Conservation (phyloP, 2,888 invertebrate genomes). For the Rhingia campestris region DNA sequence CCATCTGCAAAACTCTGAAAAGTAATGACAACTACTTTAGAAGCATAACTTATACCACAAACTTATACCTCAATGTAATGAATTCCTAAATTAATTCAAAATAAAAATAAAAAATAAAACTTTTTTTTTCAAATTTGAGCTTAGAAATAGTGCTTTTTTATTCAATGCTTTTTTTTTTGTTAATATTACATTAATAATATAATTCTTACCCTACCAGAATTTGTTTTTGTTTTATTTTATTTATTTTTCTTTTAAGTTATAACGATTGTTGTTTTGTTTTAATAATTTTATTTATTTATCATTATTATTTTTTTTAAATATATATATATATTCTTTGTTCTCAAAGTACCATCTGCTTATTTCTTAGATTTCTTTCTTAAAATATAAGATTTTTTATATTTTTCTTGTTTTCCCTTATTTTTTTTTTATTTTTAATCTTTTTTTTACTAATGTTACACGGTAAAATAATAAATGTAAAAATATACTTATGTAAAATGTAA, state of each 20-base stretch:
- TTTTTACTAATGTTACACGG: conserved; percentile 69
- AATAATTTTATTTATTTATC: conserved; percentile 65
- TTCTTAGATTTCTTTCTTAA: conserved; percentile 63
- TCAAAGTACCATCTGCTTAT: conserved; percentile 70
- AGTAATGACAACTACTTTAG: too few relatives aligned
- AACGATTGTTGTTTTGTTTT: conserved; percentile 68
- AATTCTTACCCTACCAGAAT: conserved; percentile 68
- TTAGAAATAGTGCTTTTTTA: conserved; percentile 74
- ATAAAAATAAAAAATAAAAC: conserved; percentile 12
- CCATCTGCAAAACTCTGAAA: too few relatives aligned
- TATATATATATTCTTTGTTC: conserved; percentile 69
- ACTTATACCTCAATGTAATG: too few relatives aligned
- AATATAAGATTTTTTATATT: conserved; percentile 63
- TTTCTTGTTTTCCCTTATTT: conserved; percentile 17
- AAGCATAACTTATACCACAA: too few relatives aligned
- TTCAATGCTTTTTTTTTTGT: conserved; percentile 65
- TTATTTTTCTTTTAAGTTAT: conserved; percentile 54
- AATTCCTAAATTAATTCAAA: neutral
- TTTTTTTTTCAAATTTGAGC: conserved; percentile 72
- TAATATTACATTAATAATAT: conserved; percentile 72
- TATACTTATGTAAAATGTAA: conserved; percentile 71
- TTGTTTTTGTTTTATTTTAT: conserved; percentile 40
- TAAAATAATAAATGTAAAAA: conserved; percentile 74
- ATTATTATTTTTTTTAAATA: conserved; percentile 36
- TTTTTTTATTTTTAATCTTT: conserved; percentile 16